Evolutionary conservation across 2,797 vertebrate genomes (phyloP).

Genomic region (Tangara arthus): DNA sequence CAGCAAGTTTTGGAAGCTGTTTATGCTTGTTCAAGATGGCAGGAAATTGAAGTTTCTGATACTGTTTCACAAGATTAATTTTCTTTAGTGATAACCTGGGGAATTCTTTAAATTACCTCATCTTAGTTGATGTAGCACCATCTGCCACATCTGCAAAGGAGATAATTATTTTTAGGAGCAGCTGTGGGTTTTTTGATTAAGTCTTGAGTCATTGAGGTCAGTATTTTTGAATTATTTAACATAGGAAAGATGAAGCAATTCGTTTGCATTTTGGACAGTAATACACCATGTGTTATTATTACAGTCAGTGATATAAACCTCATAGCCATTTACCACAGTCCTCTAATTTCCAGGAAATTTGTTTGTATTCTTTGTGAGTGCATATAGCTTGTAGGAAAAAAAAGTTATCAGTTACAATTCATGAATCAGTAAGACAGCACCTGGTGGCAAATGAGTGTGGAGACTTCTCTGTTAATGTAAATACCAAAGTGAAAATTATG

Average conservation of each 20-base stretch:
- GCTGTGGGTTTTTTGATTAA: slow-evolving; percentile 40
- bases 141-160: slow-evolving; percentile 62
- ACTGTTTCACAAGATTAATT: slow-evolving; percentile 30
- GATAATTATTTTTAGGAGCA: slow-evolving; percentile 54
- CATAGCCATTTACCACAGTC: background rate
- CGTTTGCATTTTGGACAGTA: background rate
- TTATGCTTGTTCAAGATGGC: background rate
- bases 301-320: background rate
- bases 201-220: slow-evolving; percentile 35
- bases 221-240: slow-evolving; percentile 19
- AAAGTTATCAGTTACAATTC: background rate
- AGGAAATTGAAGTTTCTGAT: slow-evolving; percentile 41
- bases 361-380: background rate
- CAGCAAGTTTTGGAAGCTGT: slow-evolving; percentile 7
- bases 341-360: background rate
- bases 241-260: background rate
- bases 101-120: slow-evolving; percentile 66
- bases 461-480: background rate
- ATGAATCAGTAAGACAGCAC: background rate
- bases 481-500: background rate
- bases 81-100: slow-evolving; percentile 58
- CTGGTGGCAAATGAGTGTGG: background rate
- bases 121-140: slow-evolving; percentile 57
- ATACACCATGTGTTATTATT: background rate
- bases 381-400: background rate